These are phyloP conservation scores for Dufourea novaeangliae DNA, from an alignment of 1,140 invertebrate species.

Conservation along the genomic window DNA sequence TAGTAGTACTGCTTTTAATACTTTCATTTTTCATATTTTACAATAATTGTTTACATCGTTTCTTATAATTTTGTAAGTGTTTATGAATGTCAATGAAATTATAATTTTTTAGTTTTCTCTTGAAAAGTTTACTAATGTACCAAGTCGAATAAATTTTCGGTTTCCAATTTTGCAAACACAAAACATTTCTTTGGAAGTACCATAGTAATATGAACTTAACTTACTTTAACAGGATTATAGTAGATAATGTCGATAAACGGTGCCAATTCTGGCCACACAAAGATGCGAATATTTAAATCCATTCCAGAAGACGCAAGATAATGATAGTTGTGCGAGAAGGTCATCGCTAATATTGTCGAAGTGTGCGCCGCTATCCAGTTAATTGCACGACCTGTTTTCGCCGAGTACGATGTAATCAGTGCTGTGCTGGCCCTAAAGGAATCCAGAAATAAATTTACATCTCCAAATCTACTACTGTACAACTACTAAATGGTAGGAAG, in stretches of 20 bases:
- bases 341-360: slow-evolving; percentile 38
- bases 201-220: background rate
- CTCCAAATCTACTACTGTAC: background rate
- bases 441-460: background rate
- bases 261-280: slow-evolving; percentile 47
- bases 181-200: no score
- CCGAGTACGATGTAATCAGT: slow-evolving; percentile 25
- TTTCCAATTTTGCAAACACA: no score
- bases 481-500: no score
- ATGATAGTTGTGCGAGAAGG: slow-evolving; percentile 63
- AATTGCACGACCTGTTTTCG: slow-evolving; percentile 9
- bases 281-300: slow-evolving; percentile 57
- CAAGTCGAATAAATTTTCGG: no score
- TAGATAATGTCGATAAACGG: slow-evolving; percentile 56
- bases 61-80: no score
- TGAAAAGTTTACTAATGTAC: no score
- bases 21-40: no score
- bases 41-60: no score
- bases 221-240: slow-evolving; percentile 49
- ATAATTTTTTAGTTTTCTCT: no score
- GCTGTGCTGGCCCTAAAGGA: slow-evolving; percentile 45
- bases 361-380: background rate
- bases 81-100: no score
- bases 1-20: no score
- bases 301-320: slow-evolving; percentile 50